phyloP scores from a whole-genome alignment of 2,888 invertebrate species.

The Synanthedon andrenaeformis region DNA sequence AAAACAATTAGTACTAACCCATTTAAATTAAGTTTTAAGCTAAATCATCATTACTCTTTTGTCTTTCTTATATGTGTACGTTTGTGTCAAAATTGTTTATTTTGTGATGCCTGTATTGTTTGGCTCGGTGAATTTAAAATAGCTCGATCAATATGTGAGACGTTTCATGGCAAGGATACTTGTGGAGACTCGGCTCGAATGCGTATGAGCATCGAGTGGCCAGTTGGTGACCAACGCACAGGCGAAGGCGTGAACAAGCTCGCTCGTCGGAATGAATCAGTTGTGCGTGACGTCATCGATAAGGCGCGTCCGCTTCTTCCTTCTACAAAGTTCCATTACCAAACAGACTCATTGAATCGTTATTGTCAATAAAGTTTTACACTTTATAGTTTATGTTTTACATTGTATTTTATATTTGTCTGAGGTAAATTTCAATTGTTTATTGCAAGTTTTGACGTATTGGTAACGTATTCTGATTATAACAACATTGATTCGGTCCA shows the following conservation, averaged over 20 bases:
- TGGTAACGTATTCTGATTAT: too few relatives aligned
- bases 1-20: too few relatives aligned
- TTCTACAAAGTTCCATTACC: constrained; percentile 16
- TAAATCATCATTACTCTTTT: too few relatives aligned
- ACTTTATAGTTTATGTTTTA: too few relatives aligned
- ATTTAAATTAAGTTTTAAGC: too few relatives aligned
- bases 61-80: too few relatives aligned
- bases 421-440: too few relatives aligned
- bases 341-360: too few relatives aligned
- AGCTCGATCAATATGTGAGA: background rate
- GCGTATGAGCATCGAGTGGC: constrained; percentile 36
- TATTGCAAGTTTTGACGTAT: too few relatives aligned
- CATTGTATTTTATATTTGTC: too few relatives aligned
- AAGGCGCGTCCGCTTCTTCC: constrained; percentile 41
- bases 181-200: constrained; percentile 30
- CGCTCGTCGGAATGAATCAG: constrained; percentile 38
- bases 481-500: too few relatives aligned
- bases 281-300: constrained; percentile 43
- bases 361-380: too few relatives aligned
- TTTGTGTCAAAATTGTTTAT: background rate
- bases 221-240: constrained; percentile 2
- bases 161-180: constrained; percentile 23
- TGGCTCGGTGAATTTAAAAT: background rate
- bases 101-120: background rate
- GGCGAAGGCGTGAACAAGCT: constrained; percentile 22